Conservation (phyloP, 2,888 invertebrate genomes). For the Criorhina ranunculi region DNA sequence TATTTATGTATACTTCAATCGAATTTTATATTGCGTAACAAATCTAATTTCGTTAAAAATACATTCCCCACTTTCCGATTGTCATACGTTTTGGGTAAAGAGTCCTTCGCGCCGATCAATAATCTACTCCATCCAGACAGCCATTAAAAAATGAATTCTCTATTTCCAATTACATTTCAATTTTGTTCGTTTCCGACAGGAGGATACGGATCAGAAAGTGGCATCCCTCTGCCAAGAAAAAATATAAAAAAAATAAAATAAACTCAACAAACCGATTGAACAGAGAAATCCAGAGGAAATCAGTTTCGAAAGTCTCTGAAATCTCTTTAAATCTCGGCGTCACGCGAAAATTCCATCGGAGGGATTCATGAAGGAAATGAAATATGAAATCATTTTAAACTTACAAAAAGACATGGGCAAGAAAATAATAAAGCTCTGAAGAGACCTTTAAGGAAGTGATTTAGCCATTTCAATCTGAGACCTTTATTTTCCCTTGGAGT, state of each 20-base stretch:
- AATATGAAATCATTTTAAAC: conserved; percentile 53
- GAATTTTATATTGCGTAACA: conserved; percentile 23
- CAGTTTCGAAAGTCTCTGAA: conserved; percentile 40
- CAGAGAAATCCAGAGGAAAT: conserved; percentile 29
- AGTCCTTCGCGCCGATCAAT: conserved; percentile 26
- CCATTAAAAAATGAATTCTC: conserved; percentile 37
- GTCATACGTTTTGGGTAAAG: neutral
- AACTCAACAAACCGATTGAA: conserved; percentile 30
- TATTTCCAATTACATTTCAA: conserved; percentile 59
- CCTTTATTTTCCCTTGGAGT: neutral
- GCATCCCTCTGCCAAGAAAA: conserved; percentile 19
- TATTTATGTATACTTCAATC: neutral
- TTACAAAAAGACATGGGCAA: conserved; percentile 17
- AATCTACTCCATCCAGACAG: conserved; percentile 13
- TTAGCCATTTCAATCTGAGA: conserved; percentile 11
- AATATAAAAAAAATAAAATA: conserved; percentile 6
- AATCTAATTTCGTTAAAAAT: conserved; percentile 39
- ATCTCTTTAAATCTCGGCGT: conserved; percentile 53
- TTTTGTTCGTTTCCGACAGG: conserved; percentile 33
- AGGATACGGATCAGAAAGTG: conserved; percentile 16
- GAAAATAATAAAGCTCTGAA: conserved; percentile 4
- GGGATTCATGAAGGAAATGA: conserved; percentile 48
- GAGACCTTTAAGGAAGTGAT: conserved; percentile 8
- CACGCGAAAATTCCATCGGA: conserved; percentile 49
- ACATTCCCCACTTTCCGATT: conserved; percentile 10